Base-by-base conservation (phyloP, 2,797 vertebrate genomes). In the Neosalanx taihuensis region DNA sequence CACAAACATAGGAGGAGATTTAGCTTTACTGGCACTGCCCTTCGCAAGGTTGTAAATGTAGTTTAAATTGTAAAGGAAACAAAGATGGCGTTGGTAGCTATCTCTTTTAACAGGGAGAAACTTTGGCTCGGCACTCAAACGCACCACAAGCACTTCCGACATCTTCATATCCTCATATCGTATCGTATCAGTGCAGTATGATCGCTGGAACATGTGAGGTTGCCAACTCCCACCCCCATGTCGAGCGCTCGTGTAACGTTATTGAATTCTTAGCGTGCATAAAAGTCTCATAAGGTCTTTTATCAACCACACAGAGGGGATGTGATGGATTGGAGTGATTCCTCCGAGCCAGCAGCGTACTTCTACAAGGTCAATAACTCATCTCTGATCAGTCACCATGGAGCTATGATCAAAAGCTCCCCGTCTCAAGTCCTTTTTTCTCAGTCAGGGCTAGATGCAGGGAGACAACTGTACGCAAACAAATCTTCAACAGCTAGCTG, bases 351-450 rank as follows among this genome's bases (percentile, higher is more conserved):
- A 26, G 84, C 79, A 86, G 83, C 88, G 88, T 79, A 82, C 29
- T 49, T 30, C 79, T 6, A 58, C 83, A 82, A 84, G 88, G 87
- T 91, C 89, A 92, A 90, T 90, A 90, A 90, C 86, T 91, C 88
- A 92, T 92, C 88, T 87, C 76, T 84, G 88, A 89, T 87, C 89
- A 87, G 75, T 15, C 72, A 85, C 85, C 86, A 88, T 91, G 88
- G 88, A 87, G 82, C 81, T 85, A 77, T 82, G 86, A 91, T 91
- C 89, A 87, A 86, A 79, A 85, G 77, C 84, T 46, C 41, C 12
- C 79, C 80, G 81, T 69, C 76, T 68, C 9, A 76, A 84, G 85
- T 87, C 83, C 81, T 81, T 78, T 78, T 81, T 81, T 79, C 84
- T 88, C 82, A 82, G 82, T 86, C 86, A 84, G 69, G 30, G 51